Base-by-base conservation (phyloP, 2,888 invertebrate genomes). In the Calameuta idolon region DNA sequence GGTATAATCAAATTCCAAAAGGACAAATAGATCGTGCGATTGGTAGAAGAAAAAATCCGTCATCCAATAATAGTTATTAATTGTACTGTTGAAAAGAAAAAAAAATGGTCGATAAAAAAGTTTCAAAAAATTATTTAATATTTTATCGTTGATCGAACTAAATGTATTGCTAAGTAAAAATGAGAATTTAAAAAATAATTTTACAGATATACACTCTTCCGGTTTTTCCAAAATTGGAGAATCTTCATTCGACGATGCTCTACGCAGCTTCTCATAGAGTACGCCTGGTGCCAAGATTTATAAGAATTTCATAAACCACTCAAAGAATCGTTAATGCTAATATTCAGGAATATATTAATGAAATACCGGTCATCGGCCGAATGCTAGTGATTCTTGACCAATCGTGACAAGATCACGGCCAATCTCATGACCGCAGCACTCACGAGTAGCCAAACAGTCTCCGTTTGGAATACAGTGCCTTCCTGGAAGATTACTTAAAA, bases 311-410 rank as follows among this genome's bases (percentile, higher is more conserved):
- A 23, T 55, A 2, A 23, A 55, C 23, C 23, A 55, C 55, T 55
- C 55, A 23, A 55, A 55, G 23, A 9, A 55, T 55, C 23, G 23
- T 55, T 55, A 9, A 55, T 55, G 55, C 55, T 55, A 55, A 55
- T 55, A 23, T 71, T 31, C 71, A 34, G 12, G 79, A 79, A 84
- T 79, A 77, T 71, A 73, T 83, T 83, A 85, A 85, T 55, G 55
- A 0, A 55, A 55, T 87, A 87, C 87, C 90, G 89, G 90, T 90
- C 90, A 90, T 88, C 87, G 87, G 85, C 87, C 86, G 85, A 83
- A 83, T 81, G 79, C 78, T 82, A 55, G 23, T 15, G 55, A 82
- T 84, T 88, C 86, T 86, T 85, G 86, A 80, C 83, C 88, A 84
- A 87, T 83, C 83, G 23, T 55, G 81, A 83, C 89, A 89, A 89